Evolutionary conservation across 2,113 vertebrate genomes (phyloP).

Genomic region (Corythornis vintsioides): DNA sequence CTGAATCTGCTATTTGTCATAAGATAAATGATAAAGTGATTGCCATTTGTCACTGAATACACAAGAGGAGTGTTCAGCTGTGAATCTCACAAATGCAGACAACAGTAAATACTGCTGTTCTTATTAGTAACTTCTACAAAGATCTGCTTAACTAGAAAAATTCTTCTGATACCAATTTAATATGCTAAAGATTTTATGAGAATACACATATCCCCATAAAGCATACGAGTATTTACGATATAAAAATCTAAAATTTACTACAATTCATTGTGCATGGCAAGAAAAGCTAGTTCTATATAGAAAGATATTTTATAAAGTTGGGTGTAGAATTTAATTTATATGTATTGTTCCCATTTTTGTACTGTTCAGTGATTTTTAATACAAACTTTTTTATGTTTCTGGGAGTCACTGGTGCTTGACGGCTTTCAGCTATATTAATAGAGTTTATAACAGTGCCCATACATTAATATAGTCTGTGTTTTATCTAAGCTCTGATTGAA

Average conservation of each 20-base stretch:
- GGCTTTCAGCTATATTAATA: constrained; percentile 84
- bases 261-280: constrained; percentile 58
- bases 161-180: constrained; percentile 25
- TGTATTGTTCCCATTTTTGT: constrained; percentile 83
- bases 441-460: constrained; percentile 80
- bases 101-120: constrained; percentile 75
- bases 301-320: constrained; percentile 79
- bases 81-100: constrained; percentile 75
- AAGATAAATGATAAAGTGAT: constrained; percentile 90
- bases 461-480: constrained; percentile 79
- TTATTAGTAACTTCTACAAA: constrained; percentile 69
- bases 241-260: constrained; percentile 60
- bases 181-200: constrained; percentile 50
- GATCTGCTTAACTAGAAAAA: constrained; percentile 34
- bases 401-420: constrained; percentile 77
- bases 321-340: constrained; percentile 81
- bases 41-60: constrained; percentile 87
- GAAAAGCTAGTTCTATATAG: constrained; percentile 62
- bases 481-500: constrained; percentile 80
- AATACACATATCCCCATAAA: constrained; percentile 27
- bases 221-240: background rate
- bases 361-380: constrained; percentile 87
- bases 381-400: constrained; percentile 88
- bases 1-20: constrained; percentile 89
- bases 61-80: constrained; percentile 82